These are phyloP conservation scores for Arctocebus calabarensis DNA, from an alignment of 2,797 vertebrate species.

Conservation along the genomic window DNA sequence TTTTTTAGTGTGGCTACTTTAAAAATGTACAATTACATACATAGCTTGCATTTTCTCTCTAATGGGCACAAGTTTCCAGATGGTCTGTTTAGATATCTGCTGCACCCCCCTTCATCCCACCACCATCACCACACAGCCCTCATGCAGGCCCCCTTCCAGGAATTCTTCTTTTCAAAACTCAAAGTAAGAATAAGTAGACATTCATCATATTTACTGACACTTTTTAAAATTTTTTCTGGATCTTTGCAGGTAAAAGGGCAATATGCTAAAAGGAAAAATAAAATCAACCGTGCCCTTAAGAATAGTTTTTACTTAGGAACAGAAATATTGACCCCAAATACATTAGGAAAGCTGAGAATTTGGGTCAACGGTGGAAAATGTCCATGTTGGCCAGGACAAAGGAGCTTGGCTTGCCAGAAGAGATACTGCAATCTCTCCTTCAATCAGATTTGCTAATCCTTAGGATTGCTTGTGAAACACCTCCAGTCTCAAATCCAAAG, in stretches of 20 bases:
- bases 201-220: not conserved
- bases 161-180: slow-evolving; percentile 16
- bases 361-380: not conserved
- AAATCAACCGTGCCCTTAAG: not conserved
- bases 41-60: not conserved
- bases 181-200: not conserved
- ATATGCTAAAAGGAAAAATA: not conserved
- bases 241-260: slow-evolving; percentile 47
- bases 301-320: not conserved
- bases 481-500: not conserved
- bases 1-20: not conserved
- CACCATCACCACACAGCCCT: not conserved
- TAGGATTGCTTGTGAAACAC: slow-evolving; percentile 18
- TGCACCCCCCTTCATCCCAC: not conserved
- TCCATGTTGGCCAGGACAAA: not conserved
- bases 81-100: not conserved
- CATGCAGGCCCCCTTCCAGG: rapidly evolving
- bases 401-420: slow-evolving; percentile 42
- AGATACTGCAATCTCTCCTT: not conserved
- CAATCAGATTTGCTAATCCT: slow-evolving; percentile 48
- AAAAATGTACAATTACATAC: not conserved
- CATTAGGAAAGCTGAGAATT: slow-evolving; percentile 21
- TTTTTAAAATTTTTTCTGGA: not conserved
- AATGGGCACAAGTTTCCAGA: no score
- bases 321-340: not conserved